Conservation (phyloP, 2,888 invertebrate species). For the Deilephila porcellus region DNA sequence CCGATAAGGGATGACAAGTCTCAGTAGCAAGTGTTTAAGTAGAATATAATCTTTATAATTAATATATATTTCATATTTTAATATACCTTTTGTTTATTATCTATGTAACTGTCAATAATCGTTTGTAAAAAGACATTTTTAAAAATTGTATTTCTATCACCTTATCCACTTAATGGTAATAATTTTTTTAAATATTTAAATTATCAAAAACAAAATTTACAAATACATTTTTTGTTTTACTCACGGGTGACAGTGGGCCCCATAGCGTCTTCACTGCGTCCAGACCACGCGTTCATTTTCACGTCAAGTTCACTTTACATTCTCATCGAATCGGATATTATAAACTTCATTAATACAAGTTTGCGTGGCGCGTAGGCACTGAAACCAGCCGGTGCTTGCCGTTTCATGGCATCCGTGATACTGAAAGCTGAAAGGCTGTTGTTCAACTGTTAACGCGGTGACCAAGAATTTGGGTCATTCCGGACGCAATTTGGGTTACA, state of each 20-base stretch:
- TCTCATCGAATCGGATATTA: neutral
- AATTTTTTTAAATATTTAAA: too few relatives aligned
- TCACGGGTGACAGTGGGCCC: slow-evolving; percentile 74
- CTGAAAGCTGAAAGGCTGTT: slow-evolving; percentile 61
- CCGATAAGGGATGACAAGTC: too few relatives aligned
- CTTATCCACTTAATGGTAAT: neutral
- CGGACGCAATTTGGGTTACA: neutral
- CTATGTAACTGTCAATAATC: too few relatives aligned
- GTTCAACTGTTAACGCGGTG: slow-evolving; percentile 37
- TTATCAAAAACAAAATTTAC: too few relatives aligned
- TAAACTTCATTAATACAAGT: too few relatives aligned
- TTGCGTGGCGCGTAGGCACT: neutral
- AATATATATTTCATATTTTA: too few relatives aligned
- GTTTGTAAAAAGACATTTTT: too few relatives aligned
- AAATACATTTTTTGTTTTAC: slow-evolving; percentile 49
- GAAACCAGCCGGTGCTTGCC: slow-evolving; percentile 46
- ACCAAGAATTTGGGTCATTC: slow-evolving; percentile 33
- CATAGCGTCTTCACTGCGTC: slow-evolving; percentile 67
- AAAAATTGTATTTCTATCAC: neutral
- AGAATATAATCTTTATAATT: too few relatives aligned
- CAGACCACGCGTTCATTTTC: slow-evolving; percentile 73
- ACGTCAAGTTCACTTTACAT: slow-evolving; percentile 25
- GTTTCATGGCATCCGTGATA: slow-evolving; percentile 55
- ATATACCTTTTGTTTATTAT: too few relatives aligned
- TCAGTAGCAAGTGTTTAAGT: too few relatives aligned